Conservation (phyloP, 2,113 vertebrate genomes). For the Nerophis lumbriciformis region DNA sequence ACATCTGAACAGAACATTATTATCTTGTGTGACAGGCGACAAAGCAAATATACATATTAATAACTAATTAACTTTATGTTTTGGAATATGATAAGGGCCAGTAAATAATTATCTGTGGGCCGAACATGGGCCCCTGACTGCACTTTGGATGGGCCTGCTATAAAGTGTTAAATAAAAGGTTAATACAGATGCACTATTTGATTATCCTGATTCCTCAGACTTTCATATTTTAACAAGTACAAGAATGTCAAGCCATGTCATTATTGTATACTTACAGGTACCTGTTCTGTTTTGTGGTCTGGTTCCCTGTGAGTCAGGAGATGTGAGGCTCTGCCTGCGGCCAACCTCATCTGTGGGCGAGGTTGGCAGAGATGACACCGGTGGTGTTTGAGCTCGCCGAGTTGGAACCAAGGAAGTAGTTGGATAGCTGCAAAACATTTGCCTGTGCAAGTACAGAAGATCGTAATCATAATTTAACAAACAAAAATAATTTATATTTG, state of each 20-base stretch:
- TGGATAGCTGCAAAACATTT: conserved; percentile 99
- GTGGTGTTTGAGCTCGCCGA: conserved; percentile 92
- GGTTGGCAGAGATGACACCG: conserved; percentile 90
- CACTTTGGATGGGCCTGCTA: too few species aligned
- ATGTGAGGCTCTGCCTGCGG: conserved; percentile 91
- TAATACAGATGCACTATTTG: too few species aligned
- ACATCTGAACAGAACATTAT: too few species aligned
- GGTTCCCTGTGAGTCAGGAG: conserved; percentile 87
- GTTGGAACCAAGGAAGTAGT: conserved; percentile 87
- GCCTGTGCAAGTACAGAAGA: conserved; percentile 65
- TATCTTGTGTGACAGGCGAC: too few species aligned
- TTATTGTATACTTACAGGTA: conserved; percentile 50
- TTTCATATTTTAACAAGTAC: background rate
- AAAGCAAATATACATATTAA: too few species aligned
- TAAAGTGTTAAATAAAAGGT: too few species aligned
- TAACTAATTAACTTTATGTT: too few species aligned
- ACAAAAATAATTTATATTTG: too few species aligned
- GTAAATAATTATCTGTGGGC: too few species aligned
- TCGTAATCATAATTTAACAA: background rate
- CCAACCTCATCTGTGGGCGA: conserved; percentile 94
- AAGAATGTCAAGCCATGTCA: background rate
- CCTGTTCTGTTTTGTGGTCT: conserved; percentile 86
- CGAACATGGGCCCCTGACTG: too few species aligned
- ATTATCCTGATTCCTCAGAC: background rate
- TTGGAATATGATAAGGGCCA: too few species aligned